phyloP scores from a whole-genome alignment of 1,140 invertebrate species.

The Papilio polyxenes region DNA sequence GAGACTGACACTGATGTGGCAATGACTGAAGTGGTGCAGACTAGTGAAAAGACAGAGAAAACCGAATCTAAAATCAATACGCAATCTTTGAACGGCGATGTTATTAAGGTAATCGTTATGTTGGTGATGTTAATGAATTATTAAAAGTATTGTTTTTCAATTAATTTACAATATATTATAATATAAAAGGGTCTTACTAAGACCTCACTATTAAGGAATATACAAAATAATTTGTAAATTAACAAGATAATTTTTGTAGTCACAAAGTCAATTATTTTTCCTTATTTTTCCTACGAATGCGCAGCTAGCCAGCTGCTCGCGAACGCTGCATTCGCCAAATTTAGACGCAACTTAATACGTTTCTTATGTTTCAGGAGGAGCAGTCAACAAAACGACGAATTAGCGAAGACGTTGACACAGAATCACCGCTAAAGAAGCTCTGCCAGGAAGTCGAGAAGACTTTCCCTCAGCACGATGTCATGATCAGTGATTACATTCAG shows the following conservation, averaged over 20 bases:
- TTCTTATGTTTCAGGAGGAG: constrained; percentile 60
- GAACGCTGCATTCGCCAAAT: no score
- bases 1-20: constrained; percentile 57
- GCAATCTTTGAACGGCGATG: constrained; percentile 66
- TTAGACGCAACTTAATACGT: not conserved
- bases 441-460: constrained; percentile 80
- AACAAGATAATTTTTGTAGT: not conserved
- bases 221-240: no score
- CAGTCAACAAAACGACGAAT: constrained; percentile 61
- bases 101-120: constrained; percentile 56
- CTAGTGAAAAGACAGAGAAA: constrained; percentile 57
- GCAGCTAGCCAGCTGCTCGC: no score
- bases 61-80: constrained; percentile 50
- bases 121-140: no score
- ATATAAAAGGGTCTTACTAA: no score
- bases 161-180: no score
- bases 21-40: constrained; percentile 57
- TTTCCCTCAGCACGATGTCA: constrained; percentile 80
- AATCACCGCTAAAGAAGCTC: constrained; percentile 79
- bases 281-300: no score
- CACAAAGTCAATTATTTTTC: not conserved
- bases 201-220: no score
- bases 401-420: constrained; percentile 69
- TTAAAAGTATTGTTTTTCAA: no score
- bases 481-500: constrained; percentile 83